Evolutionary conservation across 2,113 vertebrate genomes (phyloP).

Genomic region (Peromyscus leucopus): DNA sequence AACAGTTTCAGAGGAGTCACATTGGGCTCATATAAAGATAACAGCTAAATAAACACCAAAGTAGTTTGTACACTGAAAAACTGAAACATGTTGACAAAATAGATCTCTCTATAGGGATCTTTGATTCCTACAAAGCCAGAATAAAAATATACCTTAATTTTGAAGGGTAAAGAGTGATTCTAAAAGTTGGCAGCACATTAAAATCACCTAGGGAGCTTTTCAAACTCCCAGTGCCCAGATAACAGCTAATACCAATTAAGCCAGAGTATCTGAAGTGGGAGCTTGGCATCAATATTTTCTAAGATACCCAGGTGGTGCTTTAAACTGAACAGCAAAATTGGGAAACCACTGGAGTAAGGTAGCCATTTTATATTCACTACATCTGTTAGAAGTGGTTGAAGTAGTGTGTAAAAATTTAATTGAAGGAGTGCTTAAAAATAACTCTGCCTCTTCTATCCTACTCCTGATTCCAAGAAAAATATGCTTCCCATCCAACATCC

Average conservation of each 20-base stretch:
- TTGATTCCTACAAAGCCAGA: slow-evolving; percentile 1
- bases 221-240: slow-evolving; percentile 27
- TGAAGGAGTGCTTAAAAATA: background rate
- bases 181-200: slow-evolving; percentile 45
- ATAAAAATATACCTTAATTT: slow-evolving; percentile 51
- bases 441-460: background rate
- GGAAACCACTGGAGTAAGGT: slow-evolving; percentile 24
- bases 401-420: slow-evolving; percentile 22
- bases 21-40: slow-evolving; percentile 24
- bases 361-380: slow-evolving; percentile 41
- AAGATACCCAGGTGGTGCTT: slow-evolving; percentile 6
- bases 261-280: background rate
- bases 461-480: background rate
- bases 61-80: slow-evolving; percentile 14
- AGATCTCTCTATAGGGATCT: slow-evolving; percentile 7
- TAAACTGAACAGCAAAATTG: slow-evolving; percentile 30
- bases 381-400: slow-evolving; percentile 26
- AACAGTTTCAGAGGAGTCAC: slow-evolving; percentile 50
- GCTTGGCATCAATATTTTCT: slow-evolving; percentile 27
- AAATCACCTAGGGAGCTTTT: slow-evolving; percentile 41
- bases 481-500: background rate
- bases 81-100: slow-evolving; percentile 58
- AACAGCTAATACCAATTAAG: slow-evolving; percentile 65
- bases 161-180: slow-evolving; percentile 4
- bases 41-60: slow-evolving; percentile 53